Base-by-base conservation (phyloP, 2,797 vertebrate genomes). In the Chelidonichthys spinosus region DNA sequence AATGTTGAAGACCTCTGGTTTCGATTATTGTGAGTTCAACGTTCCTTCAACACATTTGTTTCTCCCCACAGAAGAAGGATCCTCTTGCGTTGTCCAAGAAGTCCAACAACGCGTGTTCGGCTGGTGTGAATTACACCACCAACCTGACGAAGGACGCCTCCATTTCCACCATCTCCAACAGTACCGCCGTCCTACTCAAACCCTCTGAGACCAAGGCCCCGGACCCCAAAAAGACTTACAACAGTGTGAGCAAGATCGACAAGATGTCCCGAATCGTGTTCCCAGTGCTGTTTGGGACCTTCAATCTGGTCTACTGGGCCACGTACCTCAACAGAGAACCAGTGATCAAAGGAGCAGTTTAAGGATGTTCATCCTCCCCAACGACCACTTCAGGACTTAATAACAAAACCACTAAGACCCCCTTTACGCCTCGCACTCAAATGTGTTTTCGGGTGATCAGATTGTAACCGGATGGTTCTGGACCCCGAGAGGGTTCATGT, bases 251-350 rank as follows among this genome's bases (percentile, higher is more conserved):
- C 94, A 98, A 97, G 93, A 99, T 99, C 39, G 97, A 99, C 94
- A 98, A 99, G 93, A 98, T 99, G 97, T 97, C 98, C 85, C 94
- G 98, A 82, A 97, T 99, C 80, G 96, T 99, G 79, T 99, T 99
- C 82, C 98, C 98, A 0, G 94, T 99, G 63, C 92, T 99, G 68
- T 99, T 99, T 79, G 97, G 97, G 89, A 98, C 97, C 79, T 99
- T 99, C 90, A 99, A 99, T 91, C 92, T 98, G 79, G 97, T 98
- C 49, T 99, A 99, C 93, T 99, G 98, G 98, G 97, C 97, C 59
- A 99, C 97, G 0, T 99, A 99, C 94, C 95, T 99, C 91, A 99
- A 99, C 90, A 95, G 97, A 93, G 97, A 98, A 83, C 97, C 96
- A 0, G 96, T 97, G 56, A 96, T 97, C 83, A 98, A 97, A 95